These are phyloP conservation scores for Trypoxylus dichotomus DNA, from an alignment of 1,140 invertebrate species.

Conservation along the genomic window DNA sequence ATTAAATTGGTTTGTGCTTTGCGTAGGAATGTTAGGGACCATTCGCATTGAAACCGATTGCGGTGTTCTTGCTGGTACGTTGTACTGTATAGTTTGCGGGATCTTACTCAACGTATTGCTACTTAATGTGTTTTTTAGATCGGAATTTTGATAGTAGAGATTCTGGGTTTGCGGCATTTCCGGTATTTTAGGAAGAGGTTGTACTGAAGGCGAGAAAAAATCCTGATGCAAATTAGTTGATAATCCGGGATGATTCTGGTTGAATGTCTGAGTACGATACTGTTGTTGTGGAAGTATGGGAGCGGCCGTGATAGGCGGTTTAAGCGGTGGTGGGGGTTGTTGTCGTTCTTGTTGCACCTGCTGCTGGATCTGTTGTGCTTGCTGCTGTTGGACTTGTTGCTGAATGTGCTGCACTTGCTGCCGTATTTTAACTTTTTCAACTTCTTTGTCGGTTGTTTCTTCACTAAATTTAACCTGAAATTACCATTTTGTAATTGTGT, in stretches of 20 bases:
- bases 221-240: slow-evolving; percentile 26
- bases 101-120: not conserved
- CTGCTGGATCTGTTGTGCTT: not conserved
- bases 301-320: slow-evolving; percentile 5
- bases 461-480: slow-evolving; percentile 48
- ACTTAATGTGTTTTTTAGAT: not conserved
- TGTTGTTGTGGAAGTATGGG: slow-evolving; percentile 12
- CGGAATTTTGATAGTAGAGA: slow-evolving; percentile 7
- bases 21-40: not conserved
- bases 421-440: slow-evolving; percentile 38
- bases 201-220: slow-evolving; percentile 28
- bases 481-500: too few species aligned
- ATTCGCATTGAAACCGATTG: not conserved
- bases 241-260: slow-evolving; percentile 30
- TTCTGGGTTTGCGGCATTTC: slow-evolving; percentile 9
- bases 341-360: not conserved
- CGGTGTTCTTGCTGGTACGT: not conserved
- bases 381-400: not conserved
- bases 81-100: not conserved
- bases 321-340: slow-evolving; percentile 23
- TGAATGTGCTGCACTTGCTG: not conserved
- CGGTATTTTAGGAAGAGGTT: slow-evolving; percentile 27
- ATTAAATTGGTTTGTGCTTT: not conserved
- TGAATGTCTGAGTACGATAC: slow-evolving; percentile 32
- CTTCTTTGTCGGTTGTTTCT: slow-evolving; percentile 40